phyloP scores from a whole-genome alignment of 2,113 vertebrate species.

The Halichoerus grypus region DNA sequence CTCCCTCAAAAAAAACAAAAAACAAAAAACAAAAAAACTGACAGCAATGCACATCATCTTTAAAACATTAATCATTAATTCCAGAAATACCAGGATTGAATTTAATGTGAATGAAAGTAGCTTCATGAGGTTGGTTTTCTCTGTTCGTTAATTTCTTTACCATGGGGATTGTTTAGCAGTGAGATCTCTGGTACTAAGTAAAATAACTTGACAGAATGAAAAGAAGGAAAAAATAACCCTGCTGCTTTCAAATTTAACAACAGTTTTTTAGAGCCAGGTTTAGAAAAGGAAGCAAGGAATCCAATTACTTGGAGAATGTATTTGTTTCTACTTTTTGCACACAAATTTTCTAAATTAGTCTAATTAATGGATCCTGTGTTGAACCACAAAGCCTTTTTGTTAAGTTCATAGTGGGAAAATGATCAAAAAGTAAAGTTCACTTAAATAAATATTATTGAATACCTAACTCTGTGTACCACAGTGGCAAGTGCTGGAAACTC shows the following conservation, averaged over 20 bases:
- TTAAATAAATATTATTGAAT: slow-evolving; percentile 12
- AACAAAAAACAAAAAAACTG: not conserved
- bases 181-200: not conserved
- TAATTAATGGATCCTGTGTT: not conserved
- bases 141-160: slow-evolving; percentile 33
- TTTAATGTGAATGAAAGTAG: slow-evolving; percentile 23
- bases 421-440: slow-evolving; percentile 15
- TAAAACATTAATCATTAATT: slow-evolving; percentile 46
- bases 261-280: not conserved
- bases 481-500: not conserved
- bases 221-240: not conserved
- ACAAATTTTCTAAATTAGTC: slow-evolving; percentile 1
- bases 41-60: not conserved
- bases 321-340: not conserved
- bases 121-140: not conserved
- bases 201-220: slow-evolving; percentile 38
- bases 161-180: not conserved
- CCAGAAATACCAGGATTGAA: slow-evolving; percentile 6
- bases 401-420: not conserved
- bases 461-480: not conserved
- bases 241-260: slow-evolving; percentile 37
- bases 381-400: not conserved
- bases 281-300: slow-evolving; percentile 40
- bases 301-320: not conserved
- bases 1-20: not conserved